These are phyloP conservation scores for Bombus cullumanus DNA, from an alignment of 1,140 invertebrate species.

Conservation along the genomic window DNA sequence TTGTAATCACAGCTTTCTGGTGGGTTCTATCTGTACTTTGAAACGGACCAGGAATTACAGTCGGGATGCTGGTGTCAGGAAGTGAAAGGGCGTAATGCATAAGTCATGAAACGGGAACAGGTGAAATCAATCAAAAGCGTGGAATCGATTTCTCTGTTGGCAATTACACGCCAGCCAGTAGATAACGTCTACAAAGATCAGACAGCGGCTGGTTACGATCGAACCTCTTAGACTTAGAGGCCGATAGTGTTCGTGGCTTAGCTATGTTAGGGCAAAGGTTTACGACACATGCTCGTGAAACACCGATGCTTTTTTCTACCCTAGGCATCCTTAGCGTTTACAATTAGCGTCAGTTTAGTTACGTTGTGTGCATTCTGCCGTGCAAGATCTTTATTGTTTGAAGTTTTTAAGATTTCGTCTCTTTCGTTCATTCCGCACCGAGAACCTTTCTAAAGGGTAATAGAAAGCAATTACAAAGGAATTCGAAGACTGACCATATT, in stretches of 20 bases:
- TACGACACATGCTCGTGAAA: conserved; percentile 3
- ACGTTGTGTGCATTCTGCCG: too few relatives aligned
- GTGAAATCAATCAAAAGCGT: conserved; percentile 31
- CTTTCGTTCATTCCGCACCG: background rate
- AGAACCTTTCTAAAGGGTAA: background rate
- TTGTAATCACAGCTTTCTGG: background rate
- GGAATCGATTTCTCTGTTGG: conserved; percentile 11
- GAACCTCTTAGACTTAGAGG: background rate
- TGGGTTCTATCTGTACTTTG: background rate
- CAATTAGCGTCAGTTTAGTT: conserved; percentile 6
- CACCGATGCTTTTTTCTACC: background rate
- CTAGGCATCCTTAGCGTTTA: background rate
- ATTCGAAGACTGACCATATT: background rate
- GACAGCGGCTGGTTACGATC: background rate
- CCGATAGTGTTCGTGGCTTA: background rate
- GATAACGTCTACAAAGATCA: conserved; percentile 31
- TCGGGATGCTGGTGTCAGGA: background rate
- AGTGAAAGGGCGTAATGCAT: conserved; percentile 10
- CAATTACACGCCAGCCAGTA: conserved; percentile 19
- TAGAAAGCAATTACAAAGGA: background rate
- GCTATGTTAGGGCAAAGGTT: conserved; percentile 1
- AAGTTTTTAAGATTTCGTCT: background rate
- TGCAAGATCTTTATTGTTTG: background rate
- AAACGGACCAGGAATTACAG: background rate
- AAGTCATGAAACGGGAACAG: conserved; percentile 21